Evolutionary conservation across 1,140 invertebrate genomes (phyloP).

Genomic region (Leptopilina boulardi): DNA sequence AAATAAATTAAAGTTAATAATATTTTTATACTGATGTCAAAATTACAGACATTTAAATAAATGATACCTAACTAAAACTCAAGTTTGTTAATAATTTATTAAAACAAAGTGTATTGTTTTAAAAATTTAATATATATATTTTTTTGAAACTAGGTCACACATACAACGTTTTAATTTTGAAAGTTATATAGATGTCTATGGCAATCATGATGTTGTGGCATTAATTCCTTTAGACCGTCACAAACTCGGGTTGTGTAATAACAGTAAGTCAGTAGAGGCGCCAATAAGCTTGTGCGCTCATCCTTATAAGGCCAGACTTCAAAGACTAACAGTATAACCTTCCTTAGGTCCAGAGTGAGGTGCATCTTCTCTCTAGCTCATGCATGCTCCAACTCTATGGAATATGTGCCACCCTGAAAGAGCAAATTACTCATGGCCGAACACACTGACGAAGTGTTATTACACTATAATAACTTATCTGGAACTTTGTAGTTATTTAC

Average conservation of each 20-base stretch:
- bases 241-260: conserved; percentile 21
- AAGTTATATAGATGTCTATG: not conserved
- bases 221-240: conserved; percentile 31
- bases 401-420: conserved; percentile 27
- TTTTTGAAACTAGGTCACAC: not conserved
- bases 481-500: conserved; percentile 1
- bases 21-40: no score
- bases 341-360: conserved; percentile 22
- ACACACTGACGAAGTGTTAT: conserved; percentile 22
- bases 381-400: conserved; percentile 19
- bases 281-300: conserved; percentile 29
- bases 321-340: conserved; percentile 31
- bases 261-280: conserved; percentile 28
- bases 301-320: conserved; percentile 31
- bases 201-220: conserved; percentile 10
- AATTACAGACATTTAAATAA: no score
- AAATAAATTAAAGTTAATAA: no score
- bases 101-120: not conserved
- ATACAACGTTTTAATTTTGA: not conserved
- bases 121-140: no score
- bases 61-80: no score
- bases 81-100: not conserved
- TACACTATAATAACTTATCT: conserved; percentile 3
- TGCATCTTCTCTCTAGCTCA: conserved; percentile 14
- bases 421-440: conserved; percentile 26